Conservation (phyloP, 2,888 invertebrate species). For the Phytoseiulus persimilis region DNA sequence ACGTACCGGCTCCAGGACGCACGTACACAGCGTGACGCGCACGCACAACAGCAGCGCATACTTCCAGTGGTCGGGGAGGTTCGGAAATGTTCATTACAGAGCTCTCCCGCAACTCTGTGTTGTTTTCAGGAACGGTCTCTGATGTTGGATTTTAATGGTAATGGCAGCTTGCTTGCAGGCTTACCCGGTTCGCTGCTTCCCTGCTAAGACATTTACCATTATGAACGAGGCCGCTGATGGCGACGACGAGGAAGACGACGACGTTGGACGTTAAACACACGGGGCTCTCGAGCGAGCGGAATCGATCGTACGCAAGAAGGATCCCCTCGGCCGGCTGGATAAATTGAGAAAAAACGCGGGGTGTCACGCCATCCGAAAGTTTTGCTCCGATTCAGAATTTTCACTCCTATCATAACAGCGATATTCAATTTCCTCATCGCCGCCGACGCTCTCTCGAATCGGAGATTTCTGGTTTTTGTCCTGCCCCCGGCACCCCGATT, state of each 20-base stretch:
- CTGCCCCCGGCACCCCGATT: too few relatives aligned
- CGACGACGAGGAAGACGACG: background rate
- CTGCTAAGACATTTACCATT: background rate
- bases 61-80: too few relatives aligned
- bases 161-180: background rate
- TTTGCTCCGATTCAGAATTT: background rate
- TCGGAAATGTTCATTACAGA: too few relatives aligned
- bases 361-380: background rate
- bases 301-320: background rate
- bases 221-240: background rate
- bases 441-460: too few relatives aligned
- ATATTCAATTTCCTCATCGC: background rate
- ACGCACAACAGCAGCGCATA: too few relatives aligned
- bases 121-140: too few relatives aligned
- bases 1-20: too few relatives aligned
- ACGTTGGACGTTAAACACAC: background rate
- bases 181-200: background rate
- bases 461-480: too few relatives aligned
- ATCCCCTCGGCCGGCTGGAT: background rate
- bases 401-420: background rate
- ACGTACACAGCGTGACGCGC: too few relatives aligned
- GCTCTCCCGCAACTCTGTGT: too few relatives aligned
- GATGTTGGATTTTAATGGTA: too few relatives aligned
- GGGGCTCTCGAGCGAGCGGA: background rate
- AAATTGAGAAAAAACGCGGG: background rate